Conservation (phyloP, 2,888 invertebrate genomes). For the Macrosoma leucophasiata region DNA sequence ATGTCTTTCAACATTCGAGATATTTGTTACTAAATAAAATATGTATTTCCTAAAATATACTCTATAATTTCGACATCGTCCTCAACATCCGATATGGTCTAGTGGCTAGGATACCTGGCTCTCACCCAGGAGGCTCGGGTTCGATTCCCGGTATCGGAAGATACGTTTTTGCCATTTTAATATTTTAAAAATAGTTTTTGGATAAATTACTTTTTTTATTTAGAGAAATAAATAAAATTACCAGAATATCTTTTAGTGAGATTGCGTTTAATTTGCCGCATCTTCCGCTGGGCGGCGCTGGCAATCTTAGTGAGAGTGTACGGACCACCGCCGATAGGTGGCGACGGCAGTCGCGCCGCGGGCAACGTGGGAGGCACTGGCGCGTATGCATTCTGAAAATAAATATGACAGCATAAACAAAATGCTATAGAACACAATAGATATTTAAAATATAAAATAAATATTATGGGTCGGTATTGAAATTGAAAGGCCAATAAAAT, state of each 20-base stretch:
- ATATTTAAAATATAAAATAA: too few species aligned
- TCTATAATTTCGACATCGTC: too few species aligned
- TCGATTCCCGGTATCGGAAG: slow-evolving; percentile 79
- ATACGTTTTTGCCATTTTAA: slow-evolving; percentile 34
- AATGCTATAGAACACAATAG: too few species aligned
- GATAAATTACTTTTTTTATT: slow-evolving; percentile 5
- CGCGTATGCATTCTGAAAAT: slow-evolving; percentile 31
- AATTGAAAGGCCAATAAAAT: too few species aligned
- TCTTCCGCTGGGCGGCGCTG: slow-evolving; percentile 77
- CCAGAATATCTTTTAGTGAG: slow-evolving; percentile 76
- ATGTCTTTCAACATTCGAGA: too few species aligned
- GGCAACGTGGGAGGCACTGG: slow-evolving; percentile 49
- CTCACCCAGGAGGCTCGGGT: slow-evolving; percentile 83
- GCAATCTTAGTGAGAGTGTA: slow-evolving; percentile 80
- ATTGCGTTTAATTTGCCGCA: slow-evolving; percentile 80
- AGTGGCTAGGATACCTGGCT: slow-evolving; percentile 82
- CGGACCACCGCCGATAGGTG: slow-evolving; percentile 76
- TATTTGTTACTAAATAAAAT: too few species aligned
- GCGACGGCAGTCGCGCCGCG: slow-evolving; percentile 72
- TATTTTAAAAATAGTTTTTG: background rate
- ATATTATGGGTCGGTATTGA: too few species aligned
- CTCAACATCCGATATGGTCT: slow-evolving; percentile 61
- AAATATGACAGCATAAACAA: background rate
- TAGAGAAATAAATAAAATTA: slow-evolving; percentile 29
- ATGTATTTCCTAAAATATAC: too few species aligned